Conservation (phyloP, 2,888 invertebrate genomes). For the Tenthredo amoena region DNA sequence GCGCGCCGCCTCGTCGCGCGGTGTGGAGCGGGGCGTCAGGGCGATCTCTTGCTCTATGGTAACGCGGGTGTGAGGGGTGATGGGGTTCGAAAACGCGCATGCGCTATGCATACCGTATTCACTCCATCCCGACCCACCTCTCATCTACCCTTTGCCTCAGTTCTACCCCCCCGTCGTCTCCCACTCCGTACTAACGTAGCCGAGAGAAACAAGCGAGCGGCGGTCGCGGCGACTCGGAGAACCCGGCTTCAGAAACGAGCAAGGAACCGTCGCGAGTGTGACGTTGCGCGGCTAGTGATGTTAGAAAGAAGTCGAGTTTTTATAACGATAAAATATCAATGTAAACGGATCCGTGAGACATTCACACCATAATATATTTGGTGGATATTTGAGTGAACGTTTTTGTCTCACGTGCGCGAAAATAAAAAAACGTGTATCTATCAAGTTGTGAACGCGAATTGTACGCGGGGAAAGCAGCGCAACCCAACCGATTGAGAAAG, state of each 20-base stretch:
- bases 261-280: constrained; percentile 55
- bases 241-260: constrained; percentile 52
- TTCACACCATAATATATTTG: constrained; percentile 34
- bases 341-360: background rate
- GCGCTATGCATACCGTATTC: constrained; percentile 53
- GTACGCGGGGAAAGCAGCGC: constrained; percentile 7
- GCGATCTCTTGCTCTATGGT: constrained; percentile 31
- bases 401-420: constrained; percentile 44
- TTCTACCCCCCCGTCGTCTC: background rate
- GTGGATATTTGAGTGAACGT: background rate
- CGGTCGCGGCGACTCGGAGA: constrained; percentile 43
- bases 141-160: background rate
- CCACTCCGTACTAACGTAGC: constrained; percentile 47
- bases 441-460: background rate
- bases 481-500: constrained; percentile 18
- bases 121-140: background rate
- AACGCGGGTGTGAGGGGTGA: background rate
- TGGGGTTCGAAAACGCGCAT: constrained; percentile 56
- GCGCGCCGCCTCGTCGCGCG: constrained; percentile 54
- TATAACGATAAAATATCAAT: constrained; percentile 3
- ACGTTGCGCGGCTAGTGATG: constrained; percentile 58
- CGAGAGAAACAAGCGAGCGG: constrained; percentile 53
- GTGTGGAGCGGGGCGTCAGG: constrained; percentile 15
- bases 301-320: constrained; percentile 33
- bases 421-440: constrained; percentile 56